phyloP scores from a whole-genome alignment of 2,888 invertebrate species.

The Phortica magna region DNA sequence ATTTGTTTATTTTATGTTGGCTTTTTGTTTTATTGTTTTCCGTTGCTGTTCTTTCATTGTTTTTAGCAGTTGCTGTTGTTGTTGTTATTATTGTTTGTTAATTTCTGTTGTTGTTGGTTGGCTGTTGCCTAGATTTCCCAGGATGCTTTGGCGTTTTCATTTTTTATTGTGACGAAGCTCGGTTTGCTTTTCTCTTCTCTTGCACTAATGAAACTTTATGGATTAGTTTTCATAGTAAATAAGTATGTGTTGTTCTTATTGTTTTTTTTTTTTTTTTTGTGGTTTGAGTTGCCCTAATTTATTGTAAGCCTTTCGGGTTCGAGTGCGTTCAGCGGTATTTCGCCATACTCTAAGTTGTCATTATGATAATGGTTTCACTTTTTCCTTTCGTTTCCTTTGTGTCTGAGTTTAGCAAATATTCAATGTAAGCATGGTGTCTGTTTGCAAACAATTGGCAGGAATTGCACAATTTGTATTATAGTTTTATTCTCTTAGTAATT shows the following conservation, averaged over 20 bases:
- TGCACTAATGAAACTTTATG: slow-evolving; percentile 24
- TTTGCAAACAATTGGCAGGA: too few relatives aligned
- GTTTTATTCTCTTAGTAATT: too few relatives aligned
- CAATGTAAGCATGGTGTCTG: neutral
- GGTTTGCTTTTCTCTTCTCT: neutral
- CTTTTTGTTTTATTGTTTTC: slow-evolving; percentile 11
- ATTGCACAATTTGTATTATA: too few relatives aligned
- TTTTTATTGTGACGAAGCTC: neutral
- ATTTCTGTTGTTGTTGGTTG: neutral
- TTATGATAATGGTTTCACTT: slow-evolving; percentile 8
- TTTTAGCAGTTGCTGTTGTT: neutral
- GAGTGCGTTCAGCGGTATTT: neutral
- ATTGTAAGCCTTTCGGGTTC: slow-evolving; percentile 38
- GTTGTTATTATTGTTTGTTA: neutral
- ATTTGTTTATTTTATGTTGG: neutral
- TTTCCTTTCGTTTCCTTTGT: neutral
- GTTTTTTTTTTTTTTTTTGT: neutral
- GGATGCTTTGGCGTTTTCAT: slow-evolving; percentile 9
- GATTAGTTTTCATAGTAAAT: slow-evolving; percentile 6
- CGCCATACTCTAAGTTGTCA: slow-evolving; percentile 46
- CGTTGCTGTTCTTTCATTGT: neutral
- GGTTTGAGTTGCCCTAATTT: slow-evolving; percentile 9
- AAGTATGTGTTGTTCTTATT: neutral
- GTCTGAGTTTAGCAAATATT: neutral
- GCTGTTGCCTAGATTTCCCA: slow-evolving; percentile 17